These are phyloP conservation scores for Neomorphus geoffroyi DNA, from an alignment of 2,797 vertebrate genomes.

Conservation along the genomic window DNA sequence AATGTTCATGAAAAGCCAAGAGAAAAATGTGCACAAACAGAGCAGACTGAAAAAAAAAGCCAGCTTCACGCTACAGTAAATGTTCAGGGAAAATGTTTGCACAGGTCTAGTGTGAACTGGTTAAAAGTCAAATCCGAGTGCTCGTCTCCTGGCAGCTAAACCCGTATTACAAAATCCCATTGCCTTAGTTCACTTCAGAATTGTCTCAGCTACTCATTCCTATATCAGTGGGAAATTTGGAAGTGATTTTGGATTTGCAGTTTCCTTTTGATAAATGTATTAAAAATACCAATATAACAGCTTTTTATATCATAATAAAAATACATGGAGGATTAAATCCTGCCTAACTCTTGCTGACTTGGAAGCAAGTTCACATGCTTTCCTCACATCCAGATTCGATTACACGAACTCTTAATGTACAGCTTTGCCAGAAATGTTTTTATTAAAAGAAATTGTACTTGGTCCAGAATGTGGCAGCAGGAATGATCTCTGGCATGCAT, in stretches of 20 bases:
- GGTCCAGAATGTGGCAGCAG: conserved; percentile 70
- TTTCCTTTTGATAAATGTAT: conserved; percentile 61
- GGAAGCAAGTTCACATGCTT: conserved; percentile 68
- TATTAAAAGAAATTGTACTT: conserved; percentile 68
- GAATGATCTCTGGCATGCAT: conserved; percentile 68
- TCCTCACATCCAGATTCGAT: conserved; percentile 74
- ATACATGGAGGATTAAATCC: conserved; percentile 71
- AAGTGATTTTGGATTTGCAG: conserved; percentile 38
- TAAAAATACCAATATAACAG: conserved; percentile 64
- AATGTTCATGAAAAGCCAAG: not conserved
- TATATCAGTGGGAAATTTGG: conserved; percentile 60
- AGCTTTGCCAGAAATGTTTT: conserved; percentile 69
- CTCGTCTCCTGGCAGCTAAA: conserved; percentile 43
- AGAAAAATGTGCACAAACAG: not conserved
- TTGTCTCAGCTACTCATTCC: conserved; percentile 57
- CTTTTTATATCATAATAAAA: conserved; percentile 75
- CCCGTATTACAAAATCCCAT: conserved; percentile 16
- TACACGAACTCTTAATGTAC: conserved; percentile 57
- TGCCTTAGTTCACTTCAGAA: conserved; percentile 37
- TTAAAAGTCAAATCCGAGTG: conserved; percentile 31
- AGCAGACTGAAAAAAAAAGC: not conserved
- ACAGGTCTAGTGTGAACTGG: conserved; percentile 42
- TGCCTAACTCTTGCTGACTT: conserved; percentile 74
- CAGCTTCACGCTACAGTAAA: conserved; percentile 11
- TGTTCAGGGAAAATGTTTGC: conserved; percentile 24